phyloP scores from a whole-genome alignment of 2,888 invertebrate species.

The Parnassius smintheus region DNA sequence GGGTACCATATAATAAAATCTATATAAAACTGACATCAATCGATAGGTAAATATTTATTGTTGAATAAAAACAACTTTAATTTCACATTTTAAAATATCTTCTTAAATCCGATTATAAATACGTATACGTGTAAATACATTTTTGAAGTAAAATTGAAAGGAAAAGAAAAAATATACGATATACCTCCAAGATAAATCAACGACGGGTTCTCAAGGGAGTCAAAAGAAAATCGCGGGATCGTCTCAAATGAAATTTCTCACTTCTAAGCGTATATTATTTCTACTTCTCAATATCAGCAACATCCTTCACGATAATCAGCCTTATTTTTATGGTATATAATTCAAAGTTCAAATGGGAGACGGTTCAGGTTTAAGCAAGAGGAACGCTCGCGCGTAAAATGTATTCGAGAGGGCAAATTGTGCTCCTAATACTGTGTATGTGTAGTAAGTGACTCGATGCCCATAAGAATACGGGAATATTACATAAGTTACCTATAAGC shows the following conservation, averaged over 20 bases:
- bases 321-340: constrained; percentile 29
- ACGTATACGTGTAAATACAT: neutral
- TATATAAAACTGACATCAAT: too few relatives aligned
- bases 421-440: constrained; percentile 47
- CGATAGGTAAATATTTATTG: too few relatives aligned
- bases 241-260: constrained; percentile 78
- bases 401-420: constrained; percentile 68
- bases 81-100: too few relatives aligned
- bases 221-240: constrained; percentile 68
- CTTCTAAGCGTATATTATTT: constrained; percentile 60
- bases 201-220: constrained; percentile 59
- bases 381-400: constrained; percentile 62
- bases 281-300: constrained; percentile 28
- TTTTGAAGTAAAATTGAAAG: constrained; percentile 1
- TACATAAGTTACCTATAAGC: too few relatives aligned
- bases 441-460: neutral
- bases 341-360: constrained; percentile 25
- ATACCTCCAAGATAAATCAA: constrained; percentile 62
- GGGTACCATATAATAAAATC: too few relatives aligned
- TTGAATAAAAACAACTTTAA: too few relatives aligned
- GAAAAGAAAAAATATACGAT: constrained; percentile 40
- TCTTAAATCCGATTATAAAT: neutral
- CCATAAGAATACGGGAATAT: neutral
- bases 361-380: constrained; percentile 32
- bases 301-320: constrained; percentile 9